Conservation (phyloP, 2,888 invertebrate species). For the Andrena camellia region DNA sequence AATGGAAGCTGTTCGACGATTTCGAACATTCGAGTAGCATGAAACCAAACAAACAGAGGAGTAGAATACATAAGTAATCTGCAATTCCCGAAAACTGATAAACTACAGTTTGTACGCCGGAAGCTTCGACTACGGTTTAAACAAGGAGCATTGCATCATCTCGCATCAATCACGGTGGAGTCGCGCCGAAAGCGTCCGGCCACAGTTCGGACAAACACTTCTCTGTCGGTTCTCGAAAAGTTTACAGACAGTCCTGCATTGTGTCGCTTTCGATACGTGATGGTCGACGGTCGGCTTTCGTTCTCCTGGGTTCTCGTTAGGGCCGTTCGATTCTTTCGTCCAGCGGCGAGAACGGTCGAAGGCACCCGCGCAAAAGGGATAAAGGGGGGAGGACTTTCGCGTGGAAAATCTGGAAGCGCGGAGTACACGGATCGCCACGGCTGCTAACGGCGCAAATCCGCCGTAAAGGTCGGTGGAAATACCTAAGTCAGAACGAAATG, state of each 20-base stretch:
- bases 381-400: conserved; percentile 39
- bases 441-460: conserved; percentile 44
- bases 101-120: too few relatives aligned
- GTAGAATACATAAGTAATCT: too few relatives aligned
- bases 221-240: conserved; percentile 41
- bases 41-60: too few relatives aligned
- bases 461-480: conserved; percentile 57
- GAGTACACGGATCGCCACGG: neutral
- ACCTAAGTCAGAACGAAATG: conserved; percentile 52
- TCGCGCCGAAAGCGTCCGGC: neutral
- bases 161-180: neutral
- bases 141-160: neutral
- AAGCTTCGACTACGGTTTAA: neutral
- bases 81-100: too few relatives aligned
- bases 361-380: conserved; percentile 1
- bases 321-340: neutral
- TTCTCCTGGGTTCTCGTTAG: neutral
- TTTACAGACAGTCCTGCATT: conserved; percentile 48
- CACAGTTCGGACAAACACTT: conserved; percentile 35
- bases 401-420: conserved; percentile 37
- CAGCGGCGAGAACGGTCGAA: neutral
- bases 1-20: too few relatives aligned
- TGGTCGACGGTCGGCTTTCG: conserved; percentile 6
- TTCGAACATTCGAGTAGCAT: too few relatives aligned
- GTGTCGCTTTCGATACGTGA: conserved; percentile 24